phyloP scores from a whole-genome alignment of 2,888 invertebrate genomes.

The Rhopalosiphum nymphaeae region DNA sequence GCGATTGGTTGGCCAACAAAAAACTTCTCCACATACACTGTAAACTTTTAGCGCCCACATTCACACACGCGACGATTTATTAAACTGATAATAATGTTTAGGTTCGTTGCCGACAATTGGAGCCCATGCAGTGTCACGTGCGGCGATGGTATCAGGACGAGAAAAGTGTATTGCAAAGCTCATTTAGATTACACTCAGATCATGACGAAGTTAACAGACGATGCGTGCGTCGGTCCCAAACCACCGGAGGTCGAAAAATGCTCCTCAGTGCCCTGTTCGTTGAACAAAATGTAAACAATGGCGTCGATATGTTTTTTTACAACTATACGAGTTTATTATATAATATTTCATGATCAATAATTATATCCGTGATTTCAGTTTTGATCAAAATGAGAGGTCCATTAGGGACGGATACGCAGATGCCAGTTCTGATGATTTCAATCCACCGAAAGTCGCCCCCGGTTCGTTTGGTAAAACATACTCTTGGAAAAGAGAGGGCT shows the following conservation, averaged over 20 bases:
- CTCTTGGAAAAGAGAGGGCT: conserved; percentile 90
- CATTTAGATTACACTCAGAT: conserved; percentile 92
- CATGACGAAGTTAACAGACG: conserved; percentile 88
- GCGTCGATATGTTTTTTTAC: not conserved
- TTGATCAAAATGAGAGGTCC: conserved; percentile 60
- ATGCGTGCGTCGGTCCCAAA: conserved; percentile 87
- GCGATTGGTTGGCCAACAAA: conserved; percentile 75
- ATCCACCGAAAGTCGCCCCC: conserved; percentile 75
- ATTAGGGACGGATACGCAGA: conserved; percentile 71
- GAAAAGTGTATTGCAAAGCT: conserved; percentile 94
- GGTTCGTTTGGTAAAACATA: conserved; percentile 82
- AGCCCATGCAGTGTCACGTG: conserved; percentile 92
- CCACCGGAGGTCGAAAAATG: conserved; percentile 87
- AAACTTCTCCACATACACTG: conserved; percentile 81
- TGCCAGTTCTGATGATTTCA: conserved; percentile 69
- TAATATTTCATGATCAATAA: not conserved
- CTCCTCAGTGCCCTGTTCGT: conserved; percentile 80
- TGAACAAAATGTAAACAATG: conserved; percentile 70
- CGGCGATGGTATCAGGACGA: conserved; percentile 88
- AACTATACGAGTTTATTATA: not conserved
- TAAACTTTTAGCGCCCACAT: conserved; percentile 73
- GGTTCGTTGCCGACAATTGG: conserved; percentile 95
- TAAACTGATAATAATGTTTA: conserved; percentile 70
- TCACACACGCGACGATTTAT: not conserved
- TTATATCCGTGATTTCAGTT: conserved; percentile 14